phyloP scores from a whole-genome alignment of 2,888 invertebrate species.

The Trissolcus brochymenae region DNA sequence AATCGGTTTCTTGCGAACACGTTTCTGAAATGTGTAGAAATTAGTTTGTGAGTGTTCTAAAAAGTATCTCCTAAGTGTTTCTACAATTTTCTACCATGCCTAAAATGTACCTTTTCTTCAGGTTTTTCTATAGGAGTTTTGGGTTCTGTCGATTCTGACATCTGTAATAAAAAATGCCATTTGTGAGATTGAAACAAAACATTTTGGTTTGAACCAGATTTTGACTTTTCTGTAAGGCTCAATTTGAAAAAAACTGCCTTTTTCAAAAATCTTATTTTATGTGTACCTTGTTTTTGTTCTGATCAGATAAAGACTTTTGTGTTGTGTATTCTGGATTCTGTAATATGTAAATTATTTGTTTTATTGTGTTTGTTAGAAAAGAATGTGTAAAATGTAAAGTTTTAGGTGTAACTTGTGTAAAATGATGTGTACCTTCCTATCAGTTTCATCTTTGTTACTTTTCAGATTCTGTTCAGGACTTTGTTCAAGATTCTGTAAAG shows the following conservation, averaged over 20 bases:
- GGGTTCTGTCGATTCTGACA: background rate
- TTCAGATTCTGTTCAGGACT: too few species aligned
- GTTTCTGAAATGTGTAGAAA: too few species aligned
- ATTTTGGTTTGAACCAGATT: background rate
- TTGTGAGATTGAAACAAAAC: background rate
- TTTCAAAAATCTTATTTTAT: background rate
- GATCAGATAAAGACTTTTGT: background rate
- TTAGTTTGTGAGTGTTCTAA: too few species aligned
- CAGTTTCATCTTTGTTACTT: too few species aligned
- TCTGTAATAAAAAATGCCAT: conserved; percentile 1
- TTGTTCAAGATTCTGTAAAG: too few species aligned
- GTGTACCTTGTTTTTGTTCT: conserved; percentile 6
- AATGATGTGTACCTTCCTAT: too few species aligned
- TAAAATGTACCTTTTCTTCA: conserved; percentile 9
- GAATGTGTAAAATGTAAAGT: too few species aligned
- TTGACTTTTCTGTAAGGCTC: background rate
- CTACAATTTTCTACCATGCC: background rate
- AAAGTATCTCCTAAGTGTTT: background rate
- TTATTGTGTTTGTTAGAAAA: background rate
- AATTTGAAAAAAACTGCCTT: background rate
- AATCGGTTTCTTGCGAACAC: too few species aligned
- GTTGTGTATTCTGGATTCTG: conserved; percentile 18
- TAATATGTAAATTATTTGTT: conserved; percentile 6
- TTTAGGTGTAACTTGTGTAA: too few species aligned
- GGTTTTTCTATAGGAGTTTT: conserved; percentile 10